These are phyloP conservation scores for Aspidiotus rigidus DNA, from an alignment of 2,888 invertebrate genomes.

Conservation along the genomic window DNA sequence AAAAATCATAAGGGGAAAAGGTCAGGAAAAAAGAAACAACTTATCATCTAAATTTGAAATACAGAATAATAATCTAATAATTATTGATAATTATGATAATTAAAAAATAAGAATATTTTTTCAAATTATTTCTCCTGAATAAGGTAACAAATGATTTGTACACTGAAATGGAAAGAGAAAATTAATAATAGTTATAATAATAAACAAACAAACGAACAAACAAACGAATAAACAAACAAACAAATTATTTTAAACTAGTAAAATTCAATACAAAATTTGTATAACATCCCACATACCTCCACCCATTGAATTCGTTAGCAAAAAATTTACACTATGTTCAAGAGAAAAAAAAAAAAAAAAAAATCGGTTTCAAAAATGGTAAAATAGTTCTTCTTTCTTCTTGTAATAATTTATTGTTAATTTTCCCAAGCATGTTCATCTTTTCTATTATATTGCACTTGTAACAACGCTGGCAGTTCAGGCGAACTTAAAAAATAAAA, in stretches of 20 bases:
- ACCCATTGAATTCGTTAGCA: not conserved
- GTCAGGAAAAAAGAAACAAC: too few relatives aligned
- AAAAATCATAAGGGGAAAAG: too few relatives aligned
- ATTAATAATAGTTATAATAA: not conserved
- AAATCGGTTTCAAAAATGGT: not conserved
- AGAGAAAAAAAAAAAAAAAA: not conserved
- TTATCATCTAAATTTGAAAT: too few relatives aligned
- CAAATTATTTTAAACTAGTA: not conserved
- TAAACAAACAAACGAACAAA: not conserved
- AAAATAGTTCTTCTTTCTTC: not conserved
- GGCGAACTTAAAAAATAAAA: too few relatives aligned
- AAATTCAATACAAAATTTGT: not conserved
- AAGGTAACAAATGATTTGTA: conserved; percentile 19
- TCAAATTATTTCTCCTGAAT: too few relatives aligned
- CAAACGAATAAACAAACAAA: not conserved
- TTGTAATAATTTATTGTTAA: too few relatives aligned
- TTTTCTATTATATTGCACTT: too few relatives aligned
- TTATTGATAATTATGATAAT: too few relatives aligned
- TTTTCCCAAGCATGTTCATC: too few relatives aligned
- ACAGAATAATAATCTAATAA: too few relatives aligned
- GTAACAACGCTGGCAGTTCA: too few relatives aligned
- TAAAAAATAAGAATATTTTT: too few relatives aligned
- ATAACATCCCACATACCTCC: not conserved
- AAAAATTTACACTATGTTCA: not conserved
- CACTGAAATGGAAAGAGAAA: conserved; percentile 2